Base-by-base conservation (phyloP, 1,140 invertebrate genomes). In the Macrobrachium nipponense region DNA sequence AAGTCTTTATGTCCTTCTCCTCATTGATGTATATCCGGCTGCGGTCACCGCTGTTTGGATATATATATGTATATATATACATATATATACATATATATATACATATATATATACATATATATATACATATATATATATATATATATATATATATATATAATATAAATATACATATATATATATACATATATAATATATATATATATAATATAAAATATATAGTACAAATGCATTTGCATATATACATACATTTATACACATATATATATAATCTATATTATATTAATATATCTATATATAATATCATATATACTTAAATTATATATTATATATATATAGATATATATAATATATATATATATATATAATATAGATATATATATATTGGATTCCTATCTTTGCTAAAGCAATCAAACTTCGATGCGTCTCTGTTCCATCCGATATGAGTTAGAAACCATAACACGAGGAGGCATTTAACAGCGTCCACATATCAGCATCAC, bases 101-200 rank as follows among this genome's bases (percentile, higher is more conserved):
- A 73, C 27, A 73, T 73, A 73, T 73, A 73, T 73, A 73, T 73
- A 73, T 36, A 73, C 27, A 27, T 36, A 73, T 36, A 73, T 73
- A 73, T 73, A 27, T 51, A 68, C 43, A 75, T 75, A 75, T 75
- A 75, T 75, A 75, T 75, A 75, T 75, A 75, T 75, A 75, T 75
- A 75, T 44, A 75, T 75, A 75, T 44, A 75, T 44, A 75, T 75
- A 75, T 75, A 75, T 75, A 75, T 75, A 75, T 23, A 23, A 8
- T 44, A 44, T 23, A 5, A 11, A 23, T 36, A 75, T 44, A 75
- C 43, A 75, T 8, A 75, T 23, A 75, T 75, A 75, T 75, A 75
- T 44, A 75, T 8, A 36, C 6, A 36, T 64, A 64, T 20, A 20
- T 20, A 10, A 66, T 66, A 66, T 66, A 66, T 66, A 66, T 14